These are phyloP conservation scores for Plectropomus leopardus DNA, from an alignment of 2,113 vertebrate species.

Conservation along the genomic window DNA sequence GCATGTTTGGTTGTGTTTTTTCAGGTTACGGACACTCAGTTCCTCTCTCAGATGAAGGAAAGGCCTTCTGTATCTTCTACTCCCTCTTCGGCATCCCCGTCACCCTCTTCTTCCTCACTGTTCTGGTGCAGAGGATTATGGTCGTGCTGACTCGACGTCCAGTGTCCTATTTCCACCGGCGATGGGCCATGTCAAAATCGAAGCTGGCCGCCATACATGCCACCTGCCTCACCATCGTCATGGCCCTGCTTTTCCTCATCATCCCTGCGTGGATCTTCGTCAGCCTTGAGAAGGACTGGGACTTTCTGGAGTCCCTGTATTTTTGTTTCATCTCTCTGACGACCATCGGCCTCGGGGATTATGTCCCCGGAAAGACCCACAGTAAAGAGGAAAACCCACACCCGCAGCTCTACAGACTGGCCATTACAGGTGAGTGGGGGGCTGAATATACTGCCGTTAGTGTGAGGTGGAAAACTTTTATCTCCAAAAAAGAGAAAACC, in stretches of 20 bases:
- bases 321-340: conserved; percentile 99
- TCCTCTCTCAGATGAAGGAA: conserved; percentile 95
- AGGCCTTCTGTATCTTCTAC: conserved; percentile 96
- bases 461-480: conserved; percentile 6
- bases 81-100: conserved; percentile 93
- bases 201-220: conserved; percentile 89
- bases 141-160: conserved; percentile 87
- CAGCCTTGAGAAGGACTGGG: conserved; percentile 92
- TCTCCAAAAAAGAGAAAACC: not conserved
- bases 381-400: conserved; percentile 85
- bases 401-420: conserved; percentile 92
- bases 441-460: not conserved
- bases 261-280: conserved; percentile 93
- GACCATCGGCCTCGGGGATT: conserved; percentile 97
- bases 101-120: conserved; percentile 94
- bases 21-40: conserved; percentile 96
- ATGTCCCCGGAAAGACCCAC: conserved; percentile 95
- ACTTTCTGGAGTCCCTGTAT: conserved; percentile 96
- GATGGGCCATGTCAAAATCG: conserved; percentile 91
- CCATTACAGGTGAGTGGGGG: conserved; percentile 89
- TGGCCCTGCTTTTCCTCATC: conserved; percentile 87
- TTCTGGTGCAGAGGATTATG: conserved; percentile 92
- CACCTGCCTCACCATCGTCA: conserved; percentile 81
- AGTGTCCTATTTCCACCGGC: conserved; percentile 89
- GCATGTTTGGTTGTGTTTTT: conserved; percentile 40